Evolutionary conservation across 2,888 invertebrate genomes (phyloP).

Genomic region (Myopa tessellatipennis): DNA sequence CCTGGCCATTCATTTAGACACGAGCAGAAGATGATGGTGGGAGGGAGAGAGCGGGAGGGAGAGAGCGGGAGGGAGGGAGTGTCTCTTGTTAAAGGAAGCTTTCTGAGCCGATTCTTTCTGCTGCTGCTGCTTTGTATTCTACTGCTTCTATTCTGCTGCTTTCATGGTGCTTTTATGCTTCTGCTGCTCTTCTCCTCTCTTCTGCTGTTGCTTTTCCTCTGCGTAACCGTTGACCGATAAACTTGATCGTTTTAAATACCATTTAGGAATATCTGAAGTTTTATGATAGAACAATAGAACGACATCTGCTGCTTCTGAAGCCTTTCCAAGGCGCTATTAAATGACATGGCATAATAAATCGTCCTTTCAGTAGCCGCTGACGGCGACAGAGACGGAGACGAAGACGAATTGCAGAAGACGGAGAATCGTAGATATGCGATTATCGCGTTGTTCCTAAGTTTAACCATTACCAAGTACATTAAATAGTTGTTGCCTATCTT

Average conservation of each 20-base stretch:
- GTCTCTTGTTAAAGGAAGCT: too few species aligned
- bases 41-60: too few species aligned
- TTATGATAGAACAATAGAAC: slow-evolving; percentile 17
- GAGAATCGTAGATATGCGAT: too few species aligned
- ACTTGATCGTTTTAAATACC: slow-evolving; percentile 13
- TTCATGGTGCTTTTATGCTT: too few species aligned
- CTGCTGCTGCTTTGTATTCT: not conserved
- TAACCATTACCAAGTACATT: too few species aligned
- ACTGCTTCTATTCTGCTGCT: too few species aligned
- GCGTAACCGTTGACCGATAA: slow-evolving; percentile 5
- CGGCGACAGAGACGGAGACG: not conserved
- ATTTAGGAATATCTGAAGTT: slow-evolving; percentile 28
- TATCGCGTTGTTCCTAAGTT: too few species aligned
- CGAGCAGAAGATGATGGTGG: not conserved
- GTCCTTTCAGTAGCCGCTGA: not conserved
- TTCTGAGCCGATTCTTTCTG: too few species aligned
- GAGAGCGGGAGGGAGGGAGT: too few species aligned
- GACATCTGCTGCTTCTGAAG: not conserved
- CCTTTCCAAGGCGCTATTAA: not conserved
- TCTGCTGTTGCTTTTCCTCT: not conserved
- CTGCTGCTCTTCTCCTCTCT: too few species aligned
- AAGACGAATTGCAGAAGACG: not conserved
- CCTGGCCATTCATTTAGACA: not conserved
- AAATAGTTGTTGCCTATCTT: too few species aligned
- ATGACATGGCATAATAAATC: slow-evolving; percentile 4